phyloP scores from a whole-genome alignment of 2,113 vertebrate species.

The Argyrosomus japonicus region DNA sequence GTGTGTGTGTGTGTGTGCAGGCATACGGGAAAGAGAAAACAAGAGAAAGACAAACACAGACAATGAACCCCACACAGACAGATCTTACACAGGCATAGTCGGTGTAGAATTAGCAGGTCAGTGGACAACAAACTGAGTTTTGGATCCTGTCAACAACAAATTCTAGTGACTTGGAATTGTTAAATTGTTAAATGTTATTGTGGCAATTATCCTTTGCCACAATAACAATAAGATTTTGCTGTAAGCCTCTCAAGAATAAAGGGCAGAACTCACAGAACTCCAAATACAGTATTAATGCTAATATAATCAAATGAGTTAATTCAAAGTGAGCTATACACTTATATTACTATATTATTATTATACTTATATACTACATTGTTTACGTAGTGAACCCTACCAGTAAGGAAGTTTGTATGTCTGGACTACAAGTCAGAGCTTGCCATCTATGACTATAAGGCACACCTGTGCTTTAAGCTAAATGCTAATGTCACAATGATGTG shows the following conservation, averaged over 20 bases:
- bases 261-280: no score
- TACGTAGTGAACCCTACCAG: not conserved
- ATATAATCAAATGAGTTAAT: not conserved
- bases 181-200: not conserved
- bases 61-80: slow-evolving; percentile 20
- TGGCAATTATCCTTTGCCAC: not conserved
- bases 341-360: no score
- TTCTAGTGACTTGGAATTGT: slow-evolving; percentile 18
- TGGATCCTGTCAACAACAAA: slow-evolving; percentile 13
- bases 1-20: slow-evolving; percentile 44
- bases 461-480: not conserved
- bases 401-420: no score
- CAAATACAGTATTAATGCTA: not conserved
- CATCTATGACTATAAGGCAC: not conserved
- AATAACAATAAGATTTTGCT: not conserved
- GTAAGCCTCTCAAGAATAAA: not conserved
- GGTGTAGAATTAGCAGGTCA: slow-evolving; percentile 32
- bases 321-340: not conserved
- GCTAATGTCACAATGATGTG: not conserved
- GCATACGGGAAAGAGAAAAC: slow-evolving; percentile 46
- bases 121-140: slow-evolving; percentile 6
- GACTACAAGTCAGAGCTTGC: not conserved
- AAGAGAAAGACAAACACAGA: slow-evolving; percentile 57
- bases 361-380: no score
- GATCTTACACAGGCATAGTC: not conserved